Base-by-base conservation (phyloP, 2,113 vertebrate species). In the Zosterops borbonicus region DNA sequence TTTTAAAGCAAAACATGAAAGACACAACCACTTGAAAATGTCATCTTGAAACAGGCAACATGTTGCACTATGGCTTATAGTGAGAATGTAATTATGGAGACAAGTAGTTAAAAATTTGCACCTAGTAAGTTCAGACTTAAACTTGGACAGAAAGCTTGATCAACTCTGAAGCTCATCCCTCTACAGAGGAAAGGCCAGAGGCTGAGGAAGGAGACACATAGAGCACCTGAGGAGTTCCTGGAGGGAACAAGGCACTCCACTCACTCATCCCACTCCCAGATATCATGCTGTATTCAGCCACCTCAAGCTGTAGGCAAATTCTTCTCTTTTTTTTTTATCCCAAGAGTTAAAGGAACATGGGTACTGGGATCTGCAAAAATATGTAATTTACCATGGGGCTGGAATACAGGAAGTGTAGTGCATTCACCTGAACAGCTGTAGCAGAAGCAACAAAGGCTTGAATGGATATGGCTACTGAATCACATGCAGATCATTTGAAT, bases 221-320 rank as follows among this genome's bases (percentile, higher is more conserved):
- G 21, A 73, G 25, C 9, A 37, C 15, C 2, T 1, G 0, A 63
- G 52, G 23, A 79, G 39, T 9, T 52, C 7, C 60, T n/a, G 12
- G 6, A 55, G 19, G 39, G 19, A n/a, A 27, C 29, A 58, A 42
- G 14, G 55, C 37, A 49, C 35, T 59, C 33, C 35, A 53, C 33
- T 52, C 14, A 33, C 49, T 29, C 81, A 91, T 35, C 35, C 52
- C 23, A 67, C 23, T 28, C n/a, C 39, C 59, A 67, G 29, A 12
- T 35, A 37, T 1, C 27, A 25, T 6, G 1, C 24, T 11, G 0
- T 14, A 87, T 15, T 11, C 2, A 2, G 47, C 18, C n/a, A 68
- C n/a, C 35, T 74, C 46, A 33, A 46, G 22, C 42, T 80, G 55
- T 13, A 88, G 35, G 27, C 24, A 84, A 58, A 42, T 20, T 24